phyloP scores from a whole-genome alignment of 2,888 invertebrate species.

The Lymantria monacha region DNA sequence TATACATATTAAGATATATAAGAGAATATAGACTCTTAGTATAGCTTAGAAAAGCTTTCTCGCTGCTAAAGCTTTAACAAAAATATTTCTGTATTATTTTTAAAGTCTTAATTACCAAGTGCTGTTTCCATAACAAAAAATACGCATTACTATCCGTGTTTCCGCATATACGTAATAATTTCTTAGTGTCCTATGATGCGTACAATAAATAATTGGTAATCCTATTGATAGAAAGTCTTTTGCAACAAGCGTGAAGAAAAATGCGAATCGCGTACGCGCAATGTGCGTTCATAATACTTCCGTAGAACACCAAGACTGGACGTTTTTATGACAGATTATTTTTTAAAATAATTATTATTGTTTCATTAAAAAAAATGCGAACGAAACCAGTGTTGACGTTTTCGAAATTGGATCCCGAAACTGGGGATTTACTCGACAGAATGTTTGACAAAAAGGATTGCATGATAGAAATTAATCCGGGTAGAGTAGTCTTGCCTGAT shows the following conservation, averaged over 20 bases:
- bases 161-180: not conserved
- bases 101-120: not conserved
- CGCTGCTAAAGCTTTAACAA: too few species aligned
- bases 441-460: constrained; percentile 87
- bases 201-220: constrained; percentile 16
- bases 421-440: constrained; percentile 83
- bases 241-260: constrained; percentile 55
- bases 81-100: too few species aligned
- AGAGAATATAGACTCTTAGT: too few species aligned
- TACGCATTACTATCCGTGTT: not conserved
- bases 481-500: constrained; percentile 86
- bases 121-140: not conserved
- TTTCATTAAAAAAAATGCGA: constrained; percentile 52
- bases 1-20: too few species aligned
- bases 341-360: constrained; percentile 2
- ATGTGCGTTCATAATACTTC: constrained; percentile 57
- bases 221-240: constrained; percentile 49
- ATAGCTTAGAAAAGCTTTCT: too few species aligned
- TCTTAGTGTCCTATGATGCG: constrained; percentile 6
- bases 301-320: constrained; percentile 30
- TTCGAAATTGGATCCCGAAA: constrained; percentile 83
- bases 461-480: constrained; percentile 88
- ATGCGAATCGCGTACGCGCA: constrained; percentile 30
- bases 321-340: constrained; percentile 16
- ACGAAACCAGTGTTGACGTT: constrained; percentile 71